A percentile compares a stretch with the other conserved stretches of the same genome.
These are phyloP conservation scores for Danio aesculapii DNA, from an alignment of 2,797 vertebrate genomes.

Conservation along the genomic window DNA sequence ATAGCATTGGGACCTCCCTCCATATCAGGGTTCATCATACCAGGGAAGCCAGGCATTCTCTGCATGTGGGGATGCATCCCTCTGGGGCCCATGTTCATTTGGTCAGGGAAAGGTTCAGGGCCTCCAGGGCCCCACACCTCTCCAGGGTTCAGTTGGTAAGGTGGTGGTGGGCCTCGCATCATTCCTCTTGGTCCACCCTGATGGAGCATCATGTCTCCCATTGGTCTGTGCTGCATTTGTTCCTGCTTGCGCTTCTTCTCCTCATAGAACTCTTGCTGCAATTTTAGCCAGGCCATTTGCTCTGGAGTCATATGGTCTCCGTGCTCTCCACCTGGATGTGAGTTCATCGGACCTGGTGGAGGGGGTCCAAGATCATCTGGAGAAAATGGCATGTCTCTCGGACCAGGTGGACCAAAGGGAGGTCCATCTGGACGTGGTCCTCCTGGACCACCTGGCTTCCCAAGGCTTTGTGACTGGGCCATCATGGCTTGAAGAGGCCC, in stretches of 20 bases:
- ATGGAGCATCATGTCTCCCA: conserved; percentile 98
- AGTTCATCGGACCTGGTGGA: conserved; percentile 86
- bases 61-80: conserved; percentile 94
- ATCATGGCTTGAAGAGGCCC: conserved; percentile 98
- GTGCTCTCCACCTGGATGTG: conserved; percentile 85
- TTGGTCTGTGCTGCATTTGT: conserved; percentile 93
- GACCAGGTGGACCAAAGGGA: conserved; percentile 91
- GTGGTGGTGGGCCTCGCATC: conserved; percentile 94
- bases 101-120: conserved; percentile 92
- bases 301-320: conserved; percentile 98
- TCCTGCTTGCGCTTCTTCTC: conserved; percentile 98
- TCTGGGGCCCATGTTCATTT: conserved; percentile 91
- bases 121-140: conserved; percentile 94
- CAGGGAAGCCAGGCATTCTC: conserved; percentile 93
- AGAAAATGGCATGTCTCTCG: conserved; percentile 94
- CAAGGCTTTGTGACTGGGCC: conserved; percentile 96
- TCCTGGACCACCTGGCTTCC: conserved; percentile 86
- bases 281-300: conserved; percentile 97
- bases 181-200: conserved; percentile 93
- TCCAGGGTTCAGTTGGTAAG: conserved; percentile 94
- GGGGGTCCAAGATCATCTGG: conserved; percentile 95
- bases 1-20: conserved; percentile 88
- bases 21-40: conserved; percentile 97
- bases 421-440: conserved; percentile 92
- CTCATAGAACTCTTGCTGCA: conserved; percentile 98